Base-by-base conservation (phyloP, 2,797 vertebrate species). In the Serranus cabrilla region DNA sequence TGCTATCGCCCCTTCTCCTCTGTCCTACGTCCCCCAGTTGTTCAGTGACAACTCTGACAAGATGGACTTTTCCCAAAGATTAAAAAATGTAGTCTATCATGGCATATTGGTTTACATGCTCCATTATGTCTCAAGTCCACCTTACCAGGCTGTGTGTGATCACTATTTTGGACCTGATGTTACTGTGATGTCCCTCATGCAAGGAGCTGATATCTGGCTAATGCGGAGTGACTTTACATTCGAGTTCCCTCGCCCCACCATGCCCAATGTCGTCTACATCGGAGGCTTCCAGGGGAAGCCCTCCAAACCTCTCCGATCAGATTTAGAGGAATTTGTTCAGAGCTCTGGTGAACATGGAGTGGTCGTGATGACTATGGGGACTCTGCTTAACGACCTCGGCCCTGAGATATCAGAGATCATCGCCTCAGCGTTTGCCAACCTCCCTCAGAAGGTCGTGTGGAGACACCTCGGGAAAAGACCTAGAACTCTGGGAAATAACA, bases 251-350 rank as follows among this genome's bases (percentile, higher is more conserved):
- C 81, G 87, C 4, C 94, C 92, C 20, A 93, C 89, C 5, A 89
- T 95, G 94, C 94, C 94, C 49, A 94, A 95, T 5, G 18, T 92
- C 0, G 59, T 95, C 39, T 95, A 94, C 66, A 86, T 95, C 0
- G 92, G 94, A 17, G 93, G 93, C 1, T 94, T 95, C 39, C 92
- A 95, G 60, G 87, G 87, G 14, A 85, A 74, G 46, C 83, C 90
- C 1, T 25, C 87, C 7, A 83, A 79, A 13, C 81, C 90, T 3
- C 87, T 95, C 1, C 68, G 89, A 12, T 11, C 74, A 3, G 75
- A 94, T 13, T 74, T 94, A 34, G 92, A 94, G 47, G 81, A 82
- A 6, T 93, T 93, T 23, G 5, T 93, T 63, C 83, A 91, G 75
- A 89, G 89, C 46, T 92, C 88, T 17, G 84, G 90, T 37, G 88